These are phyloP conservation scores for Tuberolachnus salignus DNA, from an alignment of 2,888 invertebrate species.

Conservation along the genomic window DNA sequence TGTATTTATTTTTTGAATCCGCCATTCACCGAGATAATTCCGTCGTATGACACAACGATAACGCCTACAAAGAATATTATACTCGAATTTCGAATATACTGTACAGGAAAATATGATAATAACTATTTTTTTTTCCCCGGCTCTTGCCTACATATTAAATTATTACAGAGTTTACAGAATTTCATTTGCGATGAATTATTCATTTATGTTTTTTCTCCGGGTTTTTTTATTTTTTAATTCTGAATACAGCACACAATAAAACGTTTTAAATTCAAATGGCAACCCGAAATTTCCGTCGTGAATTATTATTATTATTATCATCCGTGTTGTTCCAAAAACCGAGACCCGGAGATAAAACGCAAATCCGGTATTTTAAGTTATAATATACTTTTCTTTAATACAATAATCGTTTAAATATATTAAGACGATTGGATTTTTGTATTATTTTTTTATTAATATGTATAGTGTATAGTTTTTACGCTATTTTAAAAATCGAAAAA, in stretches of 20 bases:
- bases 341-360: too few species aligned
- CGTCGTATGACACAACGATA: too few species aligned
- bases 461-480: too few species aligned
- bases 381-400: neutral
- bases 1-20: too few species aligned
- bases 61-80: too few species aligned
- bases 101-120: too few species aligned
- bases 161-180: neutral
- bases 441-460: too few species aligned
- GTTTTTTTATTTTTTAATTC: neutral
- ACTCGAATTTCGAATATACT: too few species aligned
- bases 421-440: neutral
- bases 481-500: too few species aligned
- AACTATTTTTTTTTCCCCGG: too few species aligned
- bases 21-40: too few species aligned
- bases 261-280: constrained; percentile 18
- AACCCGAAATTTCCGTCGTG: neutral
- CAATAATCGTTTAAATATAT: neutral
- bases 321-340: too few species aligned
- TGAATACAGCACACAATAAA: neutral
- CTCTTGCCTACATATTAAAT: neutral
- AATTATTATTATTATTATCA: neutral
- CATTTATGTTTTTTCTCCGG: neutral
- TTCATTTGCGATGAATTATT: neutral
- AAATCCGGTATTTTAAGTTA: neutral